A percentile compares a stretch with the other conserved stretches of the same genome.
Evolutionary conservation across 2,797 vertebrate species (phyloP).

Genomic region (Sylvia borin): DNA sequence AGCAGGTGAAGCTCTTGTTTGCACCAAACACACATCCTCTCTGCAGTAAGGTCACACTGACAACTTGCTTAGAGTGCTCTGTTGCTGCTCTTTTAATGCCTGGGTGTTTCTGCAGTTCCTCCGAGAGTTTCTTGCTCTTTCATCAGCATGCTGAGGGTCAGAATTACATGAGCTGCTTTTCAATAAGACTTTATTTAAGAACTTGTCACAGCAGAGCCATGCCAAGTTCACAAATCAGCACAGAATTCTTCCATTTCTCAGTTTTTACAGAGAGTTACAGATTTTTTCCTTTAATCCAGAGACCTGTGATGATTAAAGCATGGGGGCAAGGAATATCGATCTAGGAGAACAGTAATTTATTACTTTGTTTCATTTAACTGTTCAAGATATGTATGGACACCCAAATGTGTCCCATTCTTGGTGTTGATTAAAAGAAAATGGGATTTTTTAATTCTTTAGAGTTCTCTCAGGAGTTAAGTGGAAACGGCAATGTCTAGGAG

Average conservation of each 20-base stretch:
- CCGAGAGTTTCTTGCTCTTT: background rate
- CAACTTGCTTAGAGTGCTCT: background rate
- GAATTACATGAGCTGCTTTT: background rate
- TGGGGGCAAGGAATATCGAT: accelerated
- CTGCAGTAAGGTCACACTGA: background rate
- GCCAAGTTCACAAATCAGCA: background rate
- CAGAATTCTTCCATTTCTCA: background rate
- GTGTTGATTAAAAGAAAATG: background rate
- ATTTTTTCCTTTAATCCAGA: background rate
- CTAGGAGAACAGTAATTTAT: background rate
- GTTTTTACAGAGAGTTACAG: background rate
- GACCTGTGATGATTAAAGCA: background rate
- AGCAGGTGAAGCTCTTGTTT: background rate
- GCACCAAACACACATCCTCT: background rate
- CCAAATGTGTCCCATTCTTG: background rate
- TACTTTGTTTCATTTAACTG: background rate
- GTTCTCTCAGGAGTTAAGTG: background rate
- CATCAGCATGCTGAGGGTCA: background rate
- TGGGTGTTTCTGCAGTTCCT: background rate
- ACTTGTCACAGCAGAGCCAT: background rate
- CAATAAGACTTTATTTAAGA: background rate
- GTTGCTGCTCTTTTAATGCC: background rate
- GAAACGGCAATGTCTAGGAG: background rate
- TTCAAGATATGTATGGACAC: background rate
- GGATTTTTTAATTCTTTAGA: background rate